Percentiles rank a stretch among this genome's conserved stretches.
phyloP scores from a whole-genome alignment of 2,113 vertebrate genomes.

The Ammodramus savannarum region DNA sequence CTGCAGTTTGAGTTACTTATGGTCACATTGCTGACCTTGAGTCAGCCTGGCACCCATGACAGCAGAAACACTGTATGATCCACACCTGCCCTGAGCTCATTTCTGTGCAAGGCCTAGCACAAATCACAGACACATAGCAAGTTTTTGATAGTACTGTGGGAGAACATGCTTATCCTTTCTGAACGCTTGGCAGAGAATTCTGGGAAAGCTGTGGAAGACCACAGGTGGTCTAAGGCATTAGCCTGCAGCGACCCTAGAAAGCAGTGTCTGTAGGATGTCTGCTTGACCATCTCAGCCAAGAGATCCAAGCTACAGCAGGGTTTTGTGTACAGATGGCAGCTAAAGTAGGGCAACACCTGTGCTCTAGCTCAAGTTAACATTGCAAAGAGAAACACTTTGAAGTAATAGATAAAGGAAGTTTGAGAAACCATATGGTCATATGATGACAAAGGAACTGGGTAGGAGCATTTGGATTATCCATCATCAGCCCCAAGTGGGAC shows the following conservation, averaged over 20 bases:
- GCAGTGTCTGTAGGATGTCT: neutral
- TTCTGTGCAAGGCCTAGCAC: rapidly evolving
- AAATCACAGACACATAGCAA: neutral
- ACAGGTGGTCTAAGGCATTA: neutral
- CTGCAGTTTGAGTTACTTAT: neutral
- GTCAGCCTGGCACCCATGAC: neutral
- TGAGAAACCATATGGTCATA: neutral
- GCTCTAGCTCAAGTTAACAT: neutral
- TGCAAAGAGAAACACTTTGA: neutral
- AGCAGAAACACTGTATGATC: neutral
- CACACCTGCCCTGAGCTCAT: neutral
- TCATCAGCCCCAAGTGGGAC: neutral
- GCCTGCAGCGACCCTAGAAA: neutral
- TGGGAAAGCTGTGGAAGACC: neutral
- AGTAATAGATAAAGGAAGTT: neutral
- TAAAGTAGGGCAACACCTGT: constrained; percentile 45
- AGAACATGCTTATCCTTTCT: neutral
- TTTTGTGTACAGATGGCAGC: constrained; percentile 6
- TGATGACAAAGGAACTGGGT: neutral
- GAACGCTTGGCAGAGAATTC: neutral
- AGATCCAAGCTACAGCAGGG: neutral
- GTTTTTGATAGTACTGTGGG: neutral
- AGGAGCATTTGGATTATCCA: neutral
- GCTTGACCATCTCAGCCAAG: neutral
- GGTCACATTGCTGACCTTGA: neutral